phyloP scores from a whole-genome alignment of 2,797 vertebrate genomes.

The Anguilla anguilla region DNA sequence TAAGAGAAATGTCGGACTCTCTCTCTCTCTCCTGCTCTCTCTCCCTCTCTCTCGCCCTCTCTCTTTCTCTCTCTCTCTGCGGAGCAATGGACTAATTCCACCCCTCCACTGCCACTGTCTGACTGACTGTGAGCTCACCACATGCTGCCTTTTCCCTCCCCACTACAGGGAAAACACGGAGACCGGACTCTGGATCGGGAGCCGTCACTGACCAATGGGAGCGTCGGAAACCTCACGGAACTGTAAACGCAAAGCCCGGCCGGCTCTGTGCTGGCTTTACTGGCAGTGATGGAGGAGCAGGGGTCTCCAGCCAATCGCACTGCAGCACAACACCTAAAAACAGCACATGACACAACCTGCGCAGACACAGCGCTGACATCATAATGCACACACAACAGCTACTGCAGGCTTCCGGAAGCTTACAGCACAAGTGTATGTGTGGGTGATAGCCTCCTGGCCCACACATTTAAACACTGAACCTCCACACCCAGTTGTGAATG shows the following conservation, averaged over 20 bases:
- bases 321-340: neutral
- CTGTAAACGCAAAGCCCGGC: neutral
- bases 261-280: neutral
- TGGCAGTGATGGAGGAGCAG: neutral
- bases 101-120: neutral
- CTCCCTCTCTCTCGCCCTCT: neutral
- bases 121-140: neutral
- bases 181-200: slow-evolving; percentile 1
- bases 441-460: too few relatives aligned
- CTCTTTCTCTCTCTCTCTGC: neutral
- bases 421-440: too few relatives aligned
- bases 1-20: neutral
- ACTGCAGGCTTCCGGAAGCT: too few relatives aligned
- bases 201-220: neutral
- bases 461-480: too few relatives aligned
- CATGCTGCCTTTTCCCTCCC: neutral
- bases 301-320: neutral
- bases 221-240: neutral
- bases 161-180: neutral
- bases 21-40: neutral
- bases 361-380: neutral
- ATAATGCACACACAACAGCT: neutral
- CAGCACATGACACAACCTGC: neutral
- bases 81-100: neutral
- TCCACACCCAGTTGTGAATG: too few relatives aligned